Evolutionary conservation across 1,140 invertebrate genomes (phyloP), one percentile per base, ranked within the genome.

Genomic region (Plectrocnemia conspersa): DNA sequence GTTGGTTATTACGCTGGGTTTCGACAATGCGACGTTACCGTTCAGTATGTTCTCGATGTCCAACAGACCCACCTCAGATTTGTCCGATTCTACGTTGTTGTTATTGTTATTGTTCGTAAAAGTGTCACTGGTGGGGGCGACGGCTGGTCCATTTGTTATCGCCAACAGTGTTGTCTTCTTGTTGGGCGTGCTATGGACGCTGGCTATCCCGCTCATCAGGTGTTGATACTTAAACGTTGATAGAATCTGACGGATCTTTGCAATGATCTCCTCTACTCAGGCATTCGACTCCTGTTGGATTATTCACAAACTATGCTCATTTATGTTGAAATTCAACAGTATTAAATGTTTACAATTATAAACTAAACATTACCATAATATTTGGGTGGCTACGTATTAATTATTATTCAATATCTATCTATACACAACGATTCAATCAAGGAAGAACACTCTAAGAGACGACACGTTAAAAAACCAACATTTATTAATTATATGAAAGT

Each of bases 261-360:
- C 81, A 82, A 83, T 84, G 77, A 83, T 83, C 81, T 82, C 79
- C 77, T 83, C 80, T 79, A 84, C 81, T 84, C 81, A 84, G 79
- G 82, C 82, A 77, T 84, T 84, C 69, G 82, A 84, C 75, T 84
- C 82, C 82, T 83, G 69, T 61, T 74, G 77, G 55, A 61, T 52
- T 44, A 58, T 56, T 27, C 41, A 63, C 52, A 52, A 60, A 61
- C 56, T 57, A 61, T 44, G 54, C 54, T 60, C 35, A 60, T 60
- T 60, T 60, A 56, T 57, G 50, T 46, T 56, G 50, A 59, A 56
- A 62, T 54, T 59, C 54, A 54, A 59, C 32, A 47, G 19, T 33
- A 3, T 52, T 50, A 57, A 40, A 58, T 48, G 40, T 27, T 22
- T 54, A 46, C 10, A 27, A 52, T 22, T 19, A 45, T 54, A 45